Percentiles rank a stretch among this genome's conserved stretches.
Conservation (phyloP, 2,888 invertebrate species). For the Papilio demoleus region DNA sequence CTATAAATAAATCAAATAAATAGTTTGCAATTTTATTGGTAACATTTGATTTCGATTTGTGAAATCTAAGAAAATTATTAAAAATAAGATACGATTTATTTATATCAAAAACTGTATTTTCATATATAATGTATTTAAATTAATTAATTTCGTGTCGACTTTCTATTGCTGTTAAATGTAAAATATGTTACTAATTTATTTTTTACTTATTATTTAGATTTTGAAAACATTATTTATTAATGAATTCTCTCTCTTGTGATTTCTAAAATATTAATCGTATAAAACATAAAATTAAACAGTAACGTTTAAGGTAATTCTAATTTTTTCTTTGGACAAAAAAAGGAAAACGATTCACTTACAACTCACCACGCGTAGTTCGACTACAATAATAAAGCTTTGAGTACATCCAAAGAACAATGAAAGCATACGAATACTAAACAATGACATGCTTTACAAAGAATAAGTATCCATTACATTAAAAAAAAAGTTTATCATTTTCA, state of each 20-base stretch:
- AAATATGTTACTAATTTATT: neutral
- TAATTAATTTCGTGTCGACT: neutral
- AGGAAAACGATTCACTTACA: neutral
- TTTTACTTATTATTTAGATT: neutral
- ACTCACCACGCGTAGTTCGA: conserved; percentile 37
- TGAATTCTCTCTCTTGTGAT: neutral
- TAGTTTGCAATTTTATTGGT: neutral
- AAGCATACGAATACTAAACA: conserved; percentile 47
- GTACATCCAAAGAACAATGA: conserved; percentile 48
- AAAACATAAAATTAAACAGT: neutral
- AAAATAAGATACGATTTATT: neutral
- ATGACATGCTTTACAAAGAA: conserved; percentile 43
- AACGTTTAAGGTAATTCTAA: neutral
- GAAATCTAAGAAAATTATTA: neutral
- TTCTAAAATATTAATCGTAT: neutral
- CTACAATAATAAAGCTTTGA: conserved; percentile 42
- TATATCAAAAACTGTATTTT: neutral
- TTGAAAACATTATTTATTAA: neutral
- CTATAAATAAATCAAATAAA: neutral
- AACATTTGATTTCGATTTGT: neutral
- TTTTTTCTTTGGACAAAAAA: neutral
- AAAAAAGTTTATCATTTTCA: neutral
- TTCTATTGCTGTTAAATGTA: neutral
- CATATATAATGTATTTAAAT: neutral
- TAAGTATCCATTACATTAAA: conserved; percentile 31